Evolutionary conservation across 2,797 vertebrate species (phyloP).

Genomic region (Acridotheres tristis): DNA sequence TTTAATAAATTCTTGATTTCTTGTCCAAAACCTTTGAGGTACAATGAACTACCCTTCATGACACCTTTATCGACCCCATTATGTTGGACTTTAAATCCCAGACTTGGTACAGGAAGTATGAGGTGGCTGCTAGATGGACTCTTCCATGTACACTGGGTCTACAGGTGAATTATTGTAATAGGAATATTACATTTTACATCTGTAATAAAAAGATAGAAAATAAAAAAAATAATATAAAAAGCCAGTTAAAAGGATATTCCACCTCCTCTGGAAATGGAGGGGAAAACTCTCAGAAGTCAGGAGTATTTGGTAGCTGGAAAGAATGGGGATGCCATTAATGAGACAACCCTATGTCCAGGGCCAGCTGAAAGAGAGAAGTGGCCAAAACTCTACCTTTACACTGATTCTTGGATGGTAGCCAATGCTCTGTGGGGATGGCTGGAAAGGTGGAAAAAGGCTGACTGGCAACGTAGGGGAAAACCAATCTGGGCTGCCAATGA

Average conservation of each 20-base stretch:
- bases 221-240: background rate
- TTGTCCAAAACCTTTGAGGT: background rate
- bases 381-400: too few relatives aligned
- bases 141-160: background rate
- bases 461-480: too few relatives aligned
- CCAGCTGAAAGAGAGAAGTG: too few relatives aligned
- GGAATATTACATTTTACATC: background rate
- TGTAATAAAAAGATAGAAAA: background rate
- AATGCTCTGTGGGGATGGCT: too few relatives aligned
- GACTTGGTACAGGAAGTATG: background rate
- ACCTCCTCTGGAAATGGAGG: background rate
- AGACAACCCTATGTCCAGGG: background rate
- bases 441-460: too few relatives aligned
- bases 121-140: background rate
- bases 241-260: background rate
- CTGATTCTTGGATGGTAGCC: too few relatives aligned
- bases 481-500: too few relatives aligned
- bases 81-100: background rate
- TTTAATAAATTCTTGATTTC: background rate
- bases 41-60: background rate
- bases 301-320: background rate
- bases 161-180: background rate
- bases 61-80: background rate
- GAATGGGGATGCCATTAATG: background rate
- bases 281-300: background rate